A percentile compares a stretch with the other conserved stretches of the same genome.
phyloP scores from a whole-genome alignment of 30 jellyfish, hydroid and myxozoan genomes.

The Cassiopea xamachana region DNA sequence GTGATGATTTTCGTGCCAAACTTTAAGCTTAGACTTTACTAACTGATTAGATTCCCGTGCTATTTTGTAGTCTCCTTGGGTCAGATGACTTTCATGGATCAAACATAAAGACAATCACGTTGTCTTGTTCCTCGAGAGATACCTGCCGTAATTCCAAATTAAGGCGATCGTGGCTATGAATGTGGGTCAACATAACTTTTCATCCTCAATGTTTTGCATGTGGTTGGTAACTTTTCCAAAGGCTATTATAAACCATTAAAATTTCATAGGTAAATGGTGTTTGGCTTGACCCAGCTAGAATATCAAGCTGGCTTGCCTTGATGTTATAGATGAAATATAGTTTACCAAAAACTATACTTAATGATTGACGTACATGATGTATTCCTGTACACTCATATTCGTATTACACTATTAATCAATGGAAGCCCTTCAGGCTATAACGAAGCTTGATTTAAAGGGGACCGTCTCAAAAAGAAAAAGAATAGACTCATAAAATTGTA shows the following conservation, averaged over 20 bases:
- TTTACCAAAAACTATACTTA: no score
- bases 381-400: no score
- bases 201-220: neutral
- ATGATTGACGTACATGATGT: no score
- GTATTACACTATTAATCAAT: no score
- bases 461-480: no score
- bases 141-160: slow-evolving; percentile 22
- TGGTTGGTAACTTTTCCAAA: slow-evolving; percentile 7
- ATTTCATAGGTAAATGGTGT: neutral
- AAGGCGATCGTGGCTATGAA: slow-evolving; percentile 1
- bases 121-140: slow-evolving; percentile 32
- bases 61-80: slow-evolving; percentile 38
- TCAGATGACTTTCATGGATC: slow-evolving; percentile 61
- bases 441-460: no score
- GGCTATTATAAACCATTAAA: slow-evolving; percentile 1
- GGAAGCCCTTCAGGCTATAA: no score
- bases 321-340: no score
- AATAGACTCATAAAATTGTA: no score
- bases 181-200: slow-evolving; percentile 45
- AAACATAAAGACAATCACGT: slow-evolving; percentile 25
- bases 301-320: neutral
- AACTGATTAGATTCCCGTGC: neutral
- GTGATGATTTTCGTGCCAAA: slow-evolving; percentile 22
- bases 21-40: slow-evolving; percentile 10
- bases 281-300: slow-evolving; percentile 17